Conservation (phyloP, 2,888 invertebrate genomes). For the Camptogramma bilineatum region DNA sequence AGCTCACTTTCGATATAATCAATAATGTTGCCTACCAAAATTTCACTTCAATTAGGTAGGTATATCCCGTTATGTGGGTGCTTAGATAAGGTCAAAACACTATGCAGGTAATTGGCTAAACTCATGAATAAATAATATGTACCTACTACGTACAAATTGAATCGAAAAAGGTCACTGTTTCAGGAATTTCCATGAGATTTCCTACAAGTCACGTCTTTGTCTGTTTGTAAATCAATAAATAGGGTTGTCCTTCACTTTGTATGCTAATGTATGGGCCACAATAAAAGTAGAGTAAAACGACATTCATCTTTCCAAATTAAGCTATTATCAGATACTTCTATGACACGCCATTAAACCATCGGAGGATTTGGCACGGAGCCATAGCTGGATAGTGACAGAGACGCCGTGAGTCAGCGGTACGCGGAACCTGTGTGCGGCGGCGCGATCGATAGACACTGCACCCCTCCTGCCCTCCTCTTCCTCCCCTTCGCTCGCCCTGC, state of each 20-base stretch:
- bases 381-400: conserved; percentile 66
- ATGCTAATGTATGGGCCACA: conserved; percentile 22
- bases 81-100: conserved; percentile 26
- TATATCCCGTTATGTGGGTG: conserved; percentile 23
- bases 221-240: conserved; percentile 17
- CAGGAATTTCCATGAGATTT: conserved; percentile 16
- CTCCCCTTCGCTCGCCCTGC: conserved; percentile 57
- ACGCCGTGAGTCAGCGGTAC: conserved; percentile 75
- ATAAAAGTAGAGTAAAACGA: conserved; percentile 28
- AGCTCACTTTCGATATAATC: conserved; percentile 24
- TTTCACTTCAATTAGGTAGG: conserved; percentile 27
- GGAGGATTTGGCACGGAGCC: conserved; percentile 74
- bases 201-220: conserved; percentile 7
- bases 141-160: conserved; percentile 5
- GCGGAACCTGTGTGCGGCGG: conserved; percentile 72
- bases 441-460: conserved; percentile 81
- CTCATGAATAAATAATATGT: conserved; percentile 25
- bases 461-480: conserved; percentile 55
- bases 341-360: conserved; percentile 69
- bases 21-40: conserved; percentile 28
- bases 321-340: conserved; percentile 60
- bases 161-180: conserved; percentile 19
- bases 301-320: conserved; percentile 55
- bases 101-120: conserved; percentile 15
- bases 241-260: conserved; percentile 15